Conservation (phyloP, 2,888 invertebrate genomes). For the Rhagonycha lutea region DNA sequence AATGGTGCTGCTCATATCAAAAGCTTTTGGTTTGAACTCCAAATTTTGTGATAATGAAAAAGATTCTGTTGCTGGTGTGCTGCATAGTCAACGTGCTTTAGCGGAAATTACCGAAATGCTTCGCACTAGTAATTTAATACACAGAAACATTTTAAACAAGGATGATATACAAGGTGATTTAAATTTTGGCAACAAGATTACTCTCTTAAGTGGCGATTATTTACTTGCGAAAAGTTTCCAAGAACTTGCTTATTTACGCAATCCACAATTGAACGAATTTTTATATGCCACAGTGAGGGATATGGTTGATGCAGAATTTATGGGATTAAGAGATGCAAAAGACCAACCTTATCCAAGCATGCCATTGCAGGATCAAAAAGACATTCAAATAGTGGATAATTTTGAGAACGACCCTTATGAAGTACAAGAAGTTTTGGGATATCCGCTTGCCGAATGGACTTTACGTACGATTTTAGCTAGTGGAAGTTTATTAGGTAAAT, state of each 20-base stretch:
- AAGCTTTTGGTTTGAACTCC: conserved; percentile 83
- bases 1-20: conserved; percentile 87
- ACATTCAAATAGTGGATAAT: conserved; percentile 1
- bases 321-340: conserved; percentile 81
- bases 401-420: conserved; percentile 44
- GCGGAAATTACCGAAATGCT: conserved; percentile 98
- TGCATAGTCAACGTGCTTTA: conserved; percentile 83
- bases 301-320: conserved; percentile 87
- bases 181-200: conserved; percentile 95
- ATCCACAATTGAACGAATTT: conserved; percentile 82
- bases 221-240: conserved; percentile 86
- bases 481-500: conserved; percentile 77
- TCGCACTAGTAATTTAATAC: conserved; percentile 87
- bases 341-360: conserved; percentile 75
- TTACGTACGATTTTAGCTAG: conserved; percentile 78
- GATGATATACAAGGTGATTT: conserved; percentile 70
- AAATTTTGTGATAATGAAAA: conserved; percentile 82
- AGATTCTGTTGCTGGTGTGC: conserved; percentile 82
- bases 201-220: conserved; percentile 87
- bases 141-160: conserved; percentile 79
- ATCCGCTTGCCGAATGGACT: conserved; percentile 78
- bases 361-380: not conserved
- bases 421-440: conserved; percentile 57
- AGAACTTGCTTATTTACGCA: conserved; percentile 79
- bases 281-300: conserved; percentile 89